Conservation (phyloP, 2,113 vertebrate genomes). For the Madoqua kirkii region DNA sequence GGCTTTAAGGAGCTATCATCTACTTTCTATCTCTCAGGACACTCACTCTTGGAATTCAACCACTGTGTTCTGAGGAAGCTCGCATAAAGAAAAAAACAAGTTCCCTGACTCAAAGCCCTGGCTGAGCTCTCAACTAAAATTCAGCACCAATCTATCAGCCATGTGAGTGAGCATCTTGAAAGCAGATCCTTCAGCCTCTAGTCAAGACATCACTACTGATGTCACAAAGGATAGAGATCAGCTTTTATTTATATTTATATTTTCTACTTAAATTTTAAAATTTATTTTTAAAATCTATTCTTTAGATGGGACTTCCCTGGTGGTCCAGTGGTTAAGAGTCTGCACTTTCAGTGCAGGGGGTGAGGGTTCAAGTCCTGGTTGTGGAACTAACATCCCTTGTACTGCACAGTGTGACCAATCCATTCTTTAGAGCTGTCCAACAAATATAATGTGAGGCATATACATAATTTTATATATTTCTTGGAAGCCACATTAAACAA, state of each 20-base stretch:
- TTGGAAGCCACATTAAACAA: not conserved
- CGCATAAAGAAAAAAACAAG: not conserved
- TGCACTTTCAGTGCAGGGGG: not conserved
- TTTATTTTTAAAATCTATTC: not conserved
- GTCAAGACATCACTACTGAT: not conserved
- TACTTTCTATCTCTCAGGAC: not conserved
- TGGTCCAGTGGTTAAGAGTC: not conserved
- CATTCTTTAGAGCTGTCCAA: not conserved
- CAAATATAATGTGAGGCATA: not conserved
- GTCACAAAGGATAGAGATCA: not conserved
- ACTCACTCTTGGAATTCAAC: not conserved
- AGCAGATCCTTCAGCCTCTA: not conserved
- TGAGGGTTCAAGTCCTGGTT: not conserved
- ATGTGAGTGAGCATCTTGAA: not conserved
- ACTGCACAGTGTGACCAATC: not conserved
- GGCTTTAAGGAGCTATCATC: not conserved
- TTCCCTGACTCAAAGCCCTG: not conserved
- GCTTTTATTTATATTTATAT: not conserved
- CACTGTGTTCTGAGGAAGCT: not conserved
- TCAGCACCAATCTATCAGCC: not conserved
- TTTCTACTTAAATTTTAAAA: not conserved
- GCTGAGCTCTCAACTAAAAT: not conserved
- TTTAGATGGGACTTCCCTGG: not conserved
- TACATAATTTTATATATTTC: not conserved
- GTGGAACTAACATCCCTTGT: not conserved